Percentiles rank a stretch among this genome's conserved stretches.
Evolutionary conservation across 2,113 vertebrate species (phyloP).

Genomic region (Phaethornis superciliosus): DNA sequence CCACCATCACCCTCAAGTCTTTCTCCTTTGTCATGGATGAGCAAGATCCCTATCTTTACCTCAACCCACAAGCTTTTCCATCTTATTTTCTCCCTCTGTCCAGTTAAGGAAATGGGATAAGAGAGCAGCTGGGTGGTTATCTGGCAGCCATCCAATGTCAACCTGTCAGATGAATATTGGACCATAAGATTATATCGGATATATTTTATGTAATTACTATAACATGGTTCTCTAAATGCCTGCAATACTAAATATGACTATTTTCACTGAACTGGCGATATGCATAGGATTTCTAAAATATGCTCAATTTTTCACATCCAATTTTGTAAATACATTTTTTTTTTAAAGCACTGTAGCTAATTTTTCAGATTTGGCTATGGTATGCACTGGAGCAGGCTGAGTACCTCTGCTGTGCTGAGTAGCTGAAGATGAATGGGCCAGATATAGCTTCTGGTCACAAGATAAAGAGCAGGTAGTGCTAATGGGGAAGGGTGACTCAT

Average conservation of each 20-base stretch:
- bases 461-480: not conserved
- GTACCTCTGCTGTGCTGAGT: not conserved
- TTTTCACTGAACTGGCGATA: not conserved
- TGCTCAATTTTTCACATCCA: not conserved
- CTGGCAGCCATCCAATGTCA: not conserved
- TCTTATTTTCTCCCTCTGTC: not conserved
- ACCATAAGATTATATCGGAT: not conserved
- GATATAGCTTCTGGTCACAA: not conserved
- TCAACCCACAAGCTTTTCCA: fast-evolving
- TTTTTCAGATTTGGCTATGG: not conserved
- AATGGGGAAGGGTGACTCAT: not conserved
- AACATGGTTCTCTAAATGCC: not conserved
- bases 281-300: not conserved
- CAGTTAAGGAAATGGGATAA: not conserved
- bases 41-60: not conserved
- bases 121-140: not conserved
- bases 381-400: not conserved
- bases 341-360: not conserved
- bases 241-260: not conserved
- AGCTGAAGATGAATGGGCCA: not conserved
- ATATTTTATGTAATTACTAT: not conserved
- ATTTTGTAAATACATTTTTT: not conserved
- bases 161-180: not conserved
- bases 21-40: not conserved
- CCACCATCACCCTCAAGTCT: too few relatives aligned